Percentiles rank a stretch among this genome's conserved stretches.
These are phyloP conservation scores for Capitella teleta DNA, from an alignment of 1,140 invertebrate species.

Conservation along the genomic window DNA sequence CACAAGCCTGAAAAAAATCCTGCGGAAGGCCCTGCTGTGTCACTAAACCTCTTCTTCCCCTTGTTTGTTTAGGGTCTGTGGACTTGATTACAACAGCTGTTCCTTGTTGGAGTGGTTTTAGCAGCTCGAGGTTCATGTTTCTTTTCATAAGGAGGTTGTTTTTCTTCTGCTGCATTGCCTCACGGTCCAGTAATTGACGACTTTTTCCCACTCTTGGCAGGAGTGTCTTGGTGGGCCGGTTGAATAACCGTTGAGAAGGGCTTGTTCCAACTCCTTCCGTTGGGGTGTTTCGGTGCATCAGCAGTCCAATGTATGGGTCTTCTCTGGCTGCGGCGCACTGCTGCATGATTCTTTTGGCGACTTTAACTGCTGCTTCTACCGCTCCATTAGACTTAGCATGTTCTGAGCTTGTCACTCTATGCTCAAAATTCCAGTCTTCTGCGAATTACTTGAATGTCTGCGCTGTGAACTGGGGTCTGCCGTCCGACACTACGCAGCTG, in stretches of 20 bases:
- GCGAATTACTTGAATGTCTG: slow-evolving; percentile 17
- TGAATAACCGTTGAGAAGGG: neutral
- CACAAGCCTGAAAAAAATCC: too few species aligned
- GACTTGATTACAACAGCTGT: too few species aligned
- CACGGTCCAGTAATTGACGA: too few species aligned
- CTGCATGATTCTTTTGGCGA: neutral
- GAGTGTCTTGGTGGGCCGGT: neutral
- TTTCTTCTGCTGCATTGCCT: too few species aligned
- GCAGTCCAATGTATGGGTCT: neutral
- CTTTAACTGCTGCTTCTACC: neutral
- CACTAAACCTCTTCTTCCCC: too few species aligned
- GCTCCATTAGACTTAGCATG: neutral
- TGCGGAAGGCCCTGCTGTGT: too few species aligned
- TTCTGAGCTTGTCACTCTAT: slow-evolving; percentile 1
- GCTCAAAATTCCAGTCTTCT: slow-evolving; percentile 15
- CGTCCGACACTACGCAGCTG: slow-evolving; percentile 15
- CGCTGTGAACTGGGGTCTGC: slow-evolving; percentile 18
- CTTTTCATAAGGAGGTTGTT: too few species aligned
- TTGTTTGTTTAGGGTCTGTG: too few species aligned
- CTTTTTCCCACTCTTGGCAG: too few species aligned
- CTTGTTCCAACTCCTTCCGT: neutral
- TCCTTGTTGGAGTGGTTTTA: too few species aligned
- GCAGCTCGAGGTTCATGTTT: too few species aligned
- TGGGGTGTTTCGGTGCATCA: neutral
- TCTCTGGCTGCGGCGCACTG: neutral